Evolutionary conservation across 2,113 vertebrate genomes (phyloP), one percentile per base, ranked within the genome.

Genomic region (Tachuris rubrigastra): DNA sequence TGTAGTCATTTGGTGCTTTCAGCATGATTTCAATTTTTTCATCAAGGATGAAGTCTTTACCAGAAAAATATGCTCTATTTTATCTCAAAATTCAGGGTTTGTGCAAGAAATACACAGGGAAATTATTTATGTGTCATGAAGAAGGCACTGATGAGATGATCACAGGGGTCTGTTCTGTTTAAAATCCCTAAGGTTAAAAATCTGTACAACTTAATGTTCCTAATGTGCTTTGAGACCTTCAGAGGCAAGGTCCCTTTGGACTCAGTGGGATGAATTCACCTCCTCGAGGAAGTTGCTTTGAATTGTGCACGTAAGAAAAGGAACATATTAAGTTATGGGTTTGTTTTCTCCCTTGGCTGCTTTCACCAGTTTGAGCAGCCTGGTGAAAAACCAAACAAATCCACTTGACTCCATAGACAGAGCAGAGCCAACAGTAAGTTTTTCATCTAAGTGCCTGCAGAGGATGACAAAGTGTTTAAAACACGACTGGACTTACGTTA

Each of bases 401-500:
- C 74, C 37, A 30, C 49, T 68, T 18, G 62, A 22, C 47, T 93
- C 69, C 25, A 9, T n/a, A 47, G 84, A 9, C 44, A 75, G 60
- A 75, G 56, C 20, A 41, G 55, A 94, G 52, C 11, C 0, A 0
- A 46, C 35, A 50, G 21, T 20, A n/a, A 63, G 52, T 30, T 94
- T 88, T 93, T 59, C 56, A 12, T 46, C 55, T 25, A 39, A 49
- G 31, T 65, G 44, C 42, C 53, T 67, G 63, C 33, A 75, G 56
- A 96, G 49, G 72, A 78, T 89, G 84, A 65, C 85, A 63, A 65
- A 85, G 33, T 91, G 52, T 94, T 92, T 90, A 77, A 73, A 94
- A 82, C 81, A 73, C 74, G 95, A 39, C 80, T 42, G 56, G 92
- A 79, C 67, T 89, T 90, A 16, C 3, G 33, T 93, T 81, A 88